Base-by-base conservation (phyloP, 2,797 vertebrate genomes). In the Bovichtus diacanthus region DNA sequence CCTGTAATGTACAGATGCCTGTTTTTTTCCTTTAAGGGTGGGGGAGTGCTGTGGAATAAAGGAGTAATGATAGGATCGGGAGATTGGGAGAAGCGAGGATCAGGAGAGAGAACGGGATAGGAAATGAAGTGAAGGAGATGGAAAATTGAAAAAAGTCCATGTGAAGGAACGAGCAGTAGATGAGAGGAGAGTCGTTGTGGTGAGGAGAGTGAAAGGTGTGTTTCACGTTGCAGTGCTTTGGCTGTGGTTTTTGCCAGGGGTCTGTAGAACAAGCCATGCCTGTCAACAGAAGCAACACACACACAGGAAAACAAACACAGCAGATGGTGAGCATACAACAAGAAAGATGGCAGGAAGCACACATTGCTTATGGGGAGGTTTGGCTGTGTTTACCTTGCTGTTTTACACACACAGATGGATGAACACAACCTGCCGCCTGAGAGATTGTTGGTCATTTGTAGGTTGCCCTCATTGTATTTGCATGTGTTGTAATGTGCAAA, bases 341-440 rank as follows among this genome's bases (percentile, higher is more conserved):
- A 80, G 84, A 90, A 88, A 87, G 63, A 78, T 55, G 54, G 11
- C 80, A 87, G 81, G 85, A 89, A 87, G 75, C 75, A 54, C 83
- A 67, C 56, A 4, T 27, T 66, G 65, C 34, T 59, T 34, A 49
- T 25, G 21, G 68, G 36, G n/a, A 65, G 55, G 43, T 62, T 64
- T 55, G 41, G 2, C 36, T 70, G 2, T 74, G 50, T 83, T 82
- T 66, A 60, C 59, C 25, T 63, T 9, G 0, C 23, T 63, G 18
- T 47, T 43, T 19, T 54, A 9, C 8, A 46, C 27, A 43, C 65
- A 27, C 53, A 63, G 4, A 65, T 2, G 16, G 11, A 46, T 23
- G 23, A 19, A 61, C 49, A 70, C 51, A 38, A 5, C 29, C n/a
- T 73, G 67, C 54, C n/a, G n/a, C n/a, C n/a, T n/a, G n/a, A n/a